phyloP scores from a whole-genome alignment of 2,797 vertebrate genomes.

The Gymnoscopelus braueri region DNA sequence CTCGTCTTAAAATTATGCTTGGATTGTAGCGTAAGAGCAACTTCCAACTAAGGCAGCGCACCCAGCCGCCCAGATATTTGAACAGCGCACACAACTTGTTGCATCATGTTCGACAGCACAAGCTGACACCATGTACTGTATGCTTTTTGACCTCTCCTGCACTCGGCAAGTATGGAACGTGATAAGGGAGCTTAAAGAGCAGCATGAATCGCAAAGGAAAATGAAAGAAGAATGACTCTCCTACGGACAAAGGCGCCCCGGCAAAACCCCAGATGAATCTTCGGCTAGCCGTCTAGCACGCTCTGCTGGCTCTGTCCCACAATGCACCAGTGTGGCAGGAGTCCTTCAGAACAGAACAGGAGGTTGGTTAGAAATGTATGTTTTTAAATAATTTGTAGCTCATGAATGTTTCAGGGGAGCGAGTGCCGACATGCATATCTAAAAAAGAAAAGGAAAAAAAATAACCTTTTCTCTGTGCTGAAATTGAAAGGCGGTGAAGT shows the following conservation, averaged over 20 bases:
- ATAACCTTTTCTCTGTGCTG: background rate
- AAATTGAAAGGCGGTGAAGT: conserved; percentile 55
- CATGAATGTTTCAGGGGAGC: conserved; percentile 66
- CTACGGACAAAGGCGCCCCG: conserved; percentile 2
- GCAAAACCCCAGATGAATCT: conserved; percentile 18
- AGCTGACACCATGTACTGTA: background rate
- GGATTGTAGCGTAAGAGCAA: too few species aligned
- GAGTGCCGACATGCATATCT: conserved; percentile 60
- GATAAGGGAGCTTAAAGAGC: conserved; percentile 20
- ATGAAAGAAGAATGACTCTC: conserved; percentile 16
- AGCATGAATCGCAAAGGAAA: conserved; percentile 12
- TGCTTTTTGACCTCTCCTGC: conserved; percentile 9
- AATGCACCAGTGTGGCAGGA: conserved; percentile 4
- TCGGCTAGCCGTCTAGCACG: conserved; percentile 1
- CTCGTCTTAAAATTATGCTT: too few species aligned
- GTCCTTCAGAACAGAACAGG: conserved; percentile 38
- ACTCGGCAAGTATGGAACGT: conserved; percentile 15
- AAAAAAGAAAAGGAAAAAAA: conserved; percentile 11
- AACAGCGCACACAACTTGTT: conserved; percentile 15
- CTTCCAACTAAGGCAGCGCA: too few species aligned
- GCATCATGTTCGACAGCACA: background rate
- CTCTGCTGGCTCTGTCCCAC: background rate
- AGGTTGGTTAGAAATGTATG: conserved; percentile 37
- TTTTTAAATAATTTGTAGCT: conserved; percentile 75
- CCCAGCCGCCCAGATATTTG: background rate